Conservation (phyloP, 2,113 vertebrate genomes). For the Pseudopipra pipra region DNA sequence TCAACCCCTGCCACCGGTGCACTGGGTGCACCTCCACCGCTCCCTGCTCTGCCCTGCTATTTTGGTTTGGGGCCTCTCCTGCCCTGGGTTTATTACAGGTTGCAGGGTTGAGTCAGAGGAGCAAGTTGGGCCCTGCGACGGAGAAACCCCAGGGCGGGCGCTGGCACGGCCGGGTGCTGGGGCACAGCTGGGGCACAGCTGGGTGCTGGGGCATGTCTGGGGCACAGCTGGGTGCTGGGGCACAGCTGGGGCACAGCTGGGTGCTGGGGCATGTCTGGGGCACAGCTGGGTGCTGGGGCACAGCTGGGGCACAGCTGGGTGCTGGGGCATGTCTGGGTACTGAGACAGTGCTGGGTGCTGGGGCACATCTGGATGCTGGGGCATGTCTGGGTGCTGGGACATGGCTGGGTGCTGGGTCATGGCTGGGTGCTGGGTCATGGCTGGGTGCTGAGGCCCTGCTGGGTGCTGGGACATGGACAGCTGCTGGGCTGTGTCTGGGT, state of each 20-base stretch:
- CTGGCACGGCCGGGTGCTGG: background rate
- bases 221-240: background rate
- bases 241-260: background rate
- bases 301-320: background rate
- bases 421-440: background rate
- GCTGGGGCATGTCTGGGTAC: background rate
- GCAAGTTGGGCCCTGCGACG: background rate
- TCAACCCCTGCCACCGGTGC: background rate
- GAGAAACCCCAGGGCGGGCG: background rate
- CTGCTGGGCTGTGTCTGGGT: background rate
- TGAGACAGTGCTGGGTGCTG: background rate
- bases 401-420: background rate
- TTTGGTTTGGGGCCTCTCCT: conserved; percentile 9
- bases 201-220: accelerated
- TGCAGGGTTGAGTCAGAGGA: background rate
- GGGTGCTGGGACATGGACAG: too few relatives aligned
- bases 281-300: background rate
- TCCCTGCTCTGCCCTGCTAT: background rate
- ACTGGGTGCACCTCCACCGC: background rate
- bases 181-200: background rate
- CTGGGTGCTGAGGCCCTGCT: background rate
- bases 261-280: background rate
- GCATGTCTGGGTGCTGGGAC: background rate
- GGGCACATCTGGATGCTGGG: background rate
- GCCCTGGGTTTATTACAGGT: background rate